phyloP scores from a whole-genome alignment of 2,797 vertebrate genomes.

The Amphiprion clarkii region DNA sequence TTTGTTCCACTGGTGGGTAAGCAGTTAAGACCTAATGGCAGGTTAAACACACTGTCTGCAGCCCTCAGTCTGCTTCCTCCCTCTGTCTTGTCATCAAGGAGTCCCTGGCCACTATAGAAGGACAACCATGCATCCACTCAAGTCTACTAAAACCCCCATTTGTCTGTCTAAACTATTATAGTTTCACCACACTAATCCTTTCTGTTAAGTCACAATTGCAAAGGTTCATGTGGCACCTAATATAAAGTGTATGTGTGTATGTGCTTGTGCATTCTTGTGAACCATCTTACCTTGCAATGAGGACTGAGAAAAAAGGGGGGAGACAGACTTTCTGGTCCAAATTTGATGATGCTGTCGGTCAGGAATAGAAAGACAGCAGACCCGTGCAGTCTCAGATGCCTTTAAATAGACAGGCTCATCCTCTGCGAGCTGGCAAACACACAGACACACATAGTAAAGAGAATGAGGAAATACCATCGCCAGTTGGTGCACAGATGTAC shows the following conservation, averaged over 20 bases:
- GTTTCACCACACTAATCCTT: slow-evolving; percentile 6
- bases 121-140: slow-evolving; percentile 8
- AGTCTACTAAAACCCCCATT: not conserved
- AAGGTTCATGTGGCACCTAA: slow-evolving; percentile 13
- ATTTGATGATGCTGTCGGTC: slow-evolving; percentile 56
- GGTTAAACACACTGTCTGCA: slow-evolving; percentile 20
- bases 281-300: slow-evolving; percentile 68
- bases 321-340: slow-evolving; percentile 60
- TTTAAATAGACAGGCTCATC: slow-evolving; percentile 75
- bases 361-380: slow-evolving; percentile 69
- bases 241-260: not conserved
- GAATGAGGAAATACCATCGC: slow-evolving; percentile 69
- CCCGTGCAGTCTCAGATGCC: slow-evolving; percentile 61
- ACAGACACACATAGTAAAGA: slow-evolving; percentile 60
- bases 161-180: slow-evolving; percentile 17
- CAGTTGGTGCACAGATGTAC: slow-evolving; percentile 73
- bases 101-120: slow-evolving; percentile 37
- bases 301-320: slow-evolving; percentile 41
- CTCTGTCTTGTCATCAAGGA: slow-evolving; percentile 49
- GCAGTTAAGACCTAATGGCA: slow-evolving; percentile 18
- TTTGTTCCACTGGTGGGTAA: not conserved
- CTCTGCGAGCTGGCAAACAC: slow-evolving; percentile 63
- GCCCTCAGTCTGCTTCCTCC: slow-evolving; percentile 9
- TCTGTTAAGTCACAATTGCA: slow-evolving; percentile 6
- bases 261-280: not conserved